Percentiles rank a stretch among this genome's conserved stretches.
Evolutionary conservation across 2,113 vertebrate species (phyloP).

Genomic region (Sphaerodactylus townsendi): DNA sequence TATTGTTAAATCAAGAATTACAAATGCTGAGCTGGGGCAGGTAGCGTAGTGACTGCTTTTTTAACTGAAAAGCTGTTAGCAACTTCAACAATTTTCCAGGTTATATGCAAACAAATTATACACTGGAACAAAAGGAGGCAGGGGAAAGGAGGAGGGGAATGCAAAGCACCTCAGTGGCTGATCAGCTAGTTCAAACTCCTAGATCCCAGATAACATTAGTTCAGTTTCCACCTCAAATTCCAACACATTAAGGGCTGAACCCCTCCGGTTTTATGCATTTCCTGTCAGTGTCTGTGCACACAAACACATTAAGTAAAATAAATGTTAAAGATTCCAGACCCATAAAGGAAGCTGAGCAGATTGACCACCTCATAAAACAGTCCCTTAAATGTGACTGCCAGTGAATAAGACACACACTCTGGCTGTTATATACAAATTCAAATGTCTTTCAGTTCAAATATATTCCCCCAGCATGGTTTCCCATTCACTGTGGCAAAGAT

Average conservation of each 20-base stretch:
- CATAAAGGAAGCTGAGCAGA: neutral
- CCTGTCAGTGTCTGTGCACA: neutral
- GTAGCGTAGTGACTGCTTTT: too few species aligned
- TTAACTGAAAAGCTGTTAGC: too few species aligned
- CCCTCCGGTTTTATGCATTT: neutral
- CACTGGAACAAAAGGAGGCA: too few species aligned
- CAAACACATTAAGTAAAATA: neutral
- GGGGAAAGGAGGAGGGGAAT: neutral
- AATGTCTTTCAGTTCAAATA: neutral
- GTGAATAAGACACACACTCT: neutral
- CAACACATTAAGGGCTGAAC: neutral
- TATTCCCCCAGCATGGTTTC: neutral
- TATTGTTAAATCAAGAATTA: too few species aligned
- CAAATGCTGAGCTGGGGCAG: too few species aligned
- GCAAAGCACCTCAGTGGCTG: neutral
- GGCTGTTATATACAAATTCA: neutral
- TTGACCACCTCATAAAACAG: neutral
- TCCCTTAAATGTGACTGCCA: neutral
- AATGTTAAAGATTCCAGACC: neutral
- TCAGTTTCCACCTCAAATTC: neutral
- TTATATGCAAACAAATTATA: too few species aligned
- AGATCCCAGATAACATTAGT: neutral
- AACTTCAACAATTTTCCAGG: too few species aligned
- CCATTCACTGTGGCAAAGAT: neutral
- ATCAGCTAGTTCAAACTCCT: neutral